Conservation (phyloP, 2,888 invertebrate genomes). For the Dryobotodes eremita region DNA sequence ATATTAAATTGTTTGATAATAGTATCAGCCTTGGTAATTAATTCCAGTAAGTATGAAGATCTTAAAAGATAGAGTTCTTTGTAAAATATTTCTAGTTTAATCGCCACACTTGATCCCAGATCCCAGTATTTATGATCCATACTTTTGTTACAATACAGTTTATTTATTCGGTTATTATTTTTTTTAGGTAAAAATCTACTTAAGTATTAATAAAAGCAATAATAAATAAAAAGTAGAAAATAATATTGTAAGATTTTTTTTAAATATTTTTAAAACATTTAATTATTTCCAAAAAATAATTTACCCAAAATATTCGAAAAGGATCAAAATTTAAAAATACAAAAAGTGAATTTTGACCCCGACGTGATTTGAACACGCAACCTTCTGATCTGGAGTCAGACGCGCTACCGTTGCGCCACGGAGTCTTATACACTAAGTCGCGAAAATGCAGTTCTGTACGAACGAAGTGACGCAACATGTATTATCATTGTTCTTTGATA, state of each 20-base stretch:
- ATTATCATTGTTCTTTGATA: background rate
- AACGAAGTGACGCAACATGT: constrained; percentile 89
- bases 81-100: no score
- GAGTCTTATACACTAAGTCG: constrained; percentile 91
- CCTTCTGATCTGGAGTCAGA: constrained; percentile 99
- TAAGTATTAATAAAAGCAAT: no score
- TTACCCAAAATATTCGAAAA: constrained; percentile 1
- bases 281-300: constrained; percentile 8
- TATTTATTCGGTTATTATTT: no score
- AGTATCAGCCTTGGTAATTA: no score
- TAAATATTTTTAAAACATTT: background rate
- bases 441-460: constrained; percentile 23
- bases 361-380: constrained; percentile 99
- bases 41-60: no score
- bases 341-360: constrained; percentile 92
- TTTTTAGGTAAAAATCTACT: no score
- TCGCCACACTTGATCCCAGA: no score
- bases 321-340: constrained; percentile 19
- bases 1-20: no score
- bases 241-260: background rate
- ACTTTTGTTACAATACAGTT: no score
- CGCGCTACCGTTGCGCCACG: constrained; percentile 99
- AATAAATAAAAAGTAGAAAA: no score
- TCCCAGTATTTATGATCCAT: no score
- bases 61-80: no score